Conservation (phyloP, 2,113 vertebrate genomes). For the Ciconia stormi region DNA sequence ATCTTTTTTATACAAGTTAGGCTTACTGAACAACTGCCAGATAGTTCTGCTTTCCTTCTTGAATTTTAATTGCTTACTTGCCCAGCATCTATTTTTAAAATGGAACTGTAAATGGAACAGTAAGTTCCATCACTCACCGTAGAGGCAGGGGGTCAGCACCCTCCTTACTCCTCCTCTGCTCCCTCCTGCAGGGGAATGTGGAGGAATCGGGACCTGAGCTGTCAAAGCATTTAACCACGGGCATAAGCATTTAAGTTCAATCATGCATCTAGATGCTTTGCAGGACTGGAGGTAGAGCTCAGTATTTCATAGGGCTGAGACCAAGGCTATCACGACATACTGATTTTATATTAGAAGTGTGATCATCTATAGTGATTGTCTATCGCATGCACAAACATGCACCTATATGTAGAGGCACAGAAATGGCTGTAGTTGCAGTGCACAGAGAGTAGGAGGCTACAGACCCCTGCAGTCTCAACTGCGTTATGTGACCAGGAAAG, state of each 20-base stretch:
- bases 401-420: not conserved
- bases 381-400: not conserved
- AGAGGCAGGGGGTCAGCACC: not conserved
- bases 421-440: not conserved
- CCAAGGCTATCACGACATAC: not conserved
- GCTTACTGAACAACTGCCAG: conserved; percentile 51
- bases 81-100: conserved; percentile 61
- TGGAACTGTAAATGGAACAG: conserved; percentile 48
- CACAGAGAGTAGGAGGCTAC: not conserved
- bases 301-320: not conserved
- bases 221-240: not conserved
- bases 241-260: not conserved
- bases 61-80: conserved; percentile 66
- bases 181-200: not conserved
- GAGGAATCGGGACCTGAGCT: not conserved
- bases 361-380: not conserved
- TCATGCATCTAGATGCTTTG: not conserved
- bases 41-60: conserved; percentile 66
- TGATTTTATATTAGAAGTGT: not conserved
- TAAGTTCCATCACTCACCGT: conserved; percentile 24
- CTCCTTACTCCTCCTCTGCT: not conserved
- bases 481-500: not conserved
- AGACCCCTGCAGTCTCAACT: not conserved
- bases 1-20: conserved; percentile 59
- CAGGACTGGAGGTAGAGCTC: not conserved